Evolutionary conservation across 2,113 vertebrate species (phyloP).

Genomic region (Raphicerus campestris): DNA sequence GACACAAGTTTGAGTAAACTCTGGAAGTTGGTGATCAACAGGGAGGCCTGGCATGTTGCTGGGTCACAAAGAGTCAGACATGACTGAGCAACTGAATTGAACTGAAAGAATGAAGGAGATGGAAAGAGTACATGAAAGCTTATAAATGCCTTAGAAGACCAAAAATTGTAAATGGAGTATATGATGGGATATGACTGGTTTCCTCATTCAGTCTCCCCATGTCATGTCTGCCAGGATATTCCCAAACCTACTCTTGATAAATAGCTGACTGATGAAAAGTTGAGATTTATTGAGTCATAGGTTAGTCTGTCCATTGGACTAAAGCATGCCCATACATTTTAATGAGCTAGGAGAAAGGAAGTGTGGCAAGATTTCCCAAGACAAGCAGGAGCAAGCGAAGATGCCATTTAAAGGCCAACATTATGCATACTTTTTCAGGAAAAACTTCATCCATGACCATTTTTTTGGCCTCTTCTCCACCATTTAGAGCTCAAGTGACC

Average conservation of each 20-base stretch:
- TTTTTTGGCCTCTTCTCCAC: not conserved
- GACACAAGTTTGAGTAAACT: not conserved
- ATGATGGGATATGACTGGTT: not conserved
- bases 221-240: not conserved
- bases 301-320: not conserved
- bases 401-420: not conserved
- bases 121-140: not conserved
- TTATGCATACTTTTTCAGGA: not conserved
- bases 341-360: not conserved
- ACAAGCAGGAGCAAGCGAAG: not conserved
- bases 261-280: not conserved
- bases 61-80: not conserved
- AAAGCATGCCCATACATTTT: not conserved
- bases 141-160: not conserved
- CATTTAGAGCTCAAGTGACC: not conserved
- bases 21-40: not conserved
- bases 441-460: not conserved
- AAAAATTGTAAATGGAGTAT: not conserved
- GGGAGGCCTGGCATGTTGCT: not conserved
- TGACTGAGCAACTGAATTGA: not conserved
- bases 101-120: not conserved
- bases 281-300: not conserved
- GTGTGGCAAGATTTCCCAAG: not conserved
- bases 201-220: not conserved
- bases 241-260: not conserved